Base-by-base conservation (phyloP, 2,888 invertebrate species). In the Lasioglossum leucozonium region DNA sequence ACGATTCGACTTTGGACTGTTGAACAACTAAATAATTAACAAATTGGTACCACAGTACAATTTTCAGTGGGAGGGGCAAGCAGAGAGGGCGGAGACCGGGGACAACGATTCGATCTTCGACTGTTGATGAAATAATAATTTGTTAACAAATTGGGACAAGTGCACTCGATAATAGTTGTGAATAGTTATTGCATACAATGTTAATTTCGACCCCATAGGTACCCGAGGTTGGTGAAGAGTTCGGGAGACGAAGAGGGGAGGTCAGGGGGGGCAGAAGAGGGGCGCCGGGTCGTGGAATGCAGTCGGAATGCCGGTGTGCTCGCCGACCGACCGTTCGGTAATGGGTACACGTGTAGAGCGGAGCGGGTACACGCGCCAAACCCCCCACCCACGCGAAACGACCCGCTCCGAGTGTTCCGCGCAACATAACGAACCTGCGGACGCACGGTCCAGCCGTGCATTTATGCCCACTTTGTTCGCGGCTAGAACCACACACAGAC, bases 301-400 rank as follows among this genome's bases (percentile, higher is more conserved):
- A 86, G 80, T 77, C 87, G 91, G 92, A 91, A 92, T 92, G 88
- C 77, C 77, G 80, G 22, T 30, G 62, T 74, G 84, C 84, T 89
- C 85, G 72, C 82, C 79, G 80, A 67, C 83, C 82, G 81, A 84
- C 88, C 87, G 77, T 85, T 84, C 79, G 82, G 88, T 87, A 91
- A 90, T 91, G 85, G 84, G 55, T 88, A 89, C 88, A 88, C 86
- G 85, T 87, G 89, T 90, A 85, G 47, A 82, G 82, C 84, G 84
- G 85, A 87, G 88, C 86, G 81, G 78, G 81, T 86, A 88, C 90
- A 89, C 80, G 84, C 82, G 83, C 84, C 82, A 82, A 62, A 55
- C 69, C 55, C 78, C 42, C n/a, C 73, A 71, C 84, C 34, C 55
- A 69, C 80, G 82, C 83, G 73, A 84, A 84, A 85, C 89, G 82